Percentiles rank a stretch among this genome's conserved stretches.
These are phyloP conservation scores for Periphyllus acericola DNA, from an alignment of 2,888 invertebrate species.

Conservation along the genomic window DNA sequence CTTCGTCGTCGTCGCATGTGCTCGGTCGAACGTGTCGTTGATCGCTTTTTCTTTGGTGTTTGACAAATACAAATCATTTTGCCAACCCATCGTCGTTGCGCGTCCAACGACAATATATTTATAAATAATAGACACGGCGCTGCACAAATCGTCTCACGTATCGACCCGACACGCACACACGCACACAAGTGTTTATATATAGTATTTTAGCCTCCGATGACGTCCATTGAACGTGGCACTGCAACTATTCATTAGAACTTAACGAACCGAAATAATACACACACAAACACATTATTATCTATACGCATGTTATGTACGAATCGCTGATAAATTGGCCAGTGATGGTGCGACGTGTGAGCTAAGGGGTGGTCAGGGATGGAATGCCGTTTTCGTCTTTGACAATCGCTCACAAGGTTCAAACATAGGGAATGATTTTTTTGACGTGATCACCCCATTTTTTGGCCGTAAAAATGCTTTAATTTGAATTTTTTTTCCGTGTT, in stretches of 20 bases:
- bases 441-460: no score
- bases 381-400: no score
- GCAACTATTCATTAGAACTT: background rate
- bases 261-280: background rate
- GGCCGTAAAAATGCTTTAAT: no score
- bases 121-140: background rate
- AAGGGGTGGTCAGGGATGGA: background rate
- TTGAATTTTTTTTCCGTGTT: no score
- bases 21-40: background rate
- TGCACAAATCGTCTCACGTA: background rate
- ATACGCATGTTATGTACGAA: background rate
- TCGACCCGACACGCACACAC: background rate
- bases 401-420: no score
- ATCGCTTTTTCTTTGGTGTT: background rate
- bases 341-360: background rate
- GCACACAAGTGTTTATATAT: no score
- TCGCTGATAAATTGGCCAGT: background rate
- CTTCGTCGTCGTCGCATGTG: background rate
- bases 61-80: constrained; percentile 6
- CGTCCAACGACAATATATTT: background rate
- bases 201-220: no score
- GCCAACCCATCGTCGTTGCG: background rate
- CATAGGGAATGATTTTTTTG: no score
- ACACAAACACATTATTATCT: no score
- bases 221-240: no score